Conservation (phyloP, 2,113 vertebrate genomes). For the Aspidoscelis tigris region DNA sequence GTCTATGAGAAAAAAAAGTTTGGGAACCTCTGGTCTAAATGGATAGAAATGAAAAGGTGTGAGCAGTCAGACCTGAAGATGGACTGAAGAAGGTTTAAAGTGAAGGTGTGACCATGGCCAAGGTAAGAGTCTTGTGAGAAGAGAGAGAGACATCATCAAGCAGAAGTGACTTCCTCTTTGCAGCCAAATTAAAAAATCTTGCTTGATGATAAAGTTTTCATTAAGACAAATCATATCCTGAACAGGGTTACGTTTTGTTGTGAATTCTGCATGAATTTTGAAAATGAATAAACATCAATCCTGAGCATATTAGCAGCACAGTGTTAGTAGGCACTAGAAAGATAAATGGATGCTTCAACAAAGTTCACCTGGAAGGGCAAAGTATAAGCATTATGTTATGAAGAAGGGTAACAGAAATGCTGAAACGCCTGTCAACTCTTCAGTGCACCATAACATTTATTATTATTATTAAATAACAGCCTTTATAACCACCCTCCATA, state of each 20-base stretch:
- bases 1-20: no score
- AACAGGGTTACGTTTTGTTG: constrained; percentile 7
- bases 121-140: not conserved
- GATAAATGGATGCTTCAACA: constrained; percentile 54
- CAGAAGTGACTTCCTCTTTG: not conserved
- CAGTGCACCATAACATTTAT: constrained; percentile 56
- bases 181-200: not conserved
- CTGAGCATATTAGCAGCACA: constrained; percentile 40
- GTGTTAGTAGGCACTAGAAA: constrained; percentile 48
- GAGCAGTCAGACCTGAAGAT: no score
- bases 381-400: constrained; percentile 59
- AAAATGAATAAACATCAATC: constrained; percentile 57
- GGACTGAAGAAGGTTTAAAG: no score
- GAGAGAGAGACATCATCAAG: no score
- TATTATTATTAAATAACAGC: constrained; percentile 64
- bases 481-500: constrained; percentile 59
- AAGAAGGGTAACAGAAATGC: constrained; percentile 57
- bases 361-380: constrained; percentile 58
- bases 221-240: constrained; percentile 29
- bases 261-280: constrained; percentile 49
- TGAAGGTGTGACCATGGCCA: no score
- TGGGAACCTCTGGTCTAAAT: no score
- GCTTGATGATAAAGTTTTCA: constrained; percentile 34
- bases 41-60: no score
- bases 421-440: constrained; percentile 53